Percentiles rank a stretch among this genome's conserved stretches.
Evolutionary conservation across 2,797 vertebrate genomes (phyloP).

Genomic region (Acipenser oxyrinchus): DNA sequence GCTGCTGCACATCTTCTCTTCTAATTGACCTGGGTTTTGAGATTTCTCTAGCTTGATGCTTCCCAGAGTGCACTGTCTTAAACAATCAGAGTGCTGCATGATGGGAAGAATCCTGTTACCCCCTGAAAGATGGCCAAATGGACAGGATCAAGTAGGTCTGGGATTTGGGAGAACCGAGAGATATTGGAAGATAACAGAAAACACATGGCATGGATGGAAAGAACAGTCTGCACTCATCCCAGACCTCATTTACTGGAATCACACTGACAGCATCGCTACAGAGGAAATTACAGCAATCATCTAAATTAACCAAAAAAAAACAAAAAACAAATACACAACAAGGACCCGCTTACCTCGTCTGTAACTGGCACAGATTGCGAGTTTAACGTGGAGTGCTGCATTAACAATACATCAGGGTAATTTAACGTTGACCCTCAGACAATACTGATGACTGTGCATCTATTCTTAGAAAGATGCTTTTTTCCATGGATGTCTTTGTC

Average conservation of each 20-base stretch:
- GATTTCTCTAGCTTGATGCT: constrained; percentile 70
- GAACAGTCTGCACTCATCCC: constrained; percentile 37
- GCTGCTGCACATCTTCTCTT: constrained; percentile 67
- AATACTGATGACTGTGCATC: constrained; percentile 23
- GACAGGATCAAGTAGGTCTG: constrained; percentile 67
- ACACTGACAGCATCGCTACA: constrained; percentile 35
- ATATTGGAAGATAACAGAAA: constrained; percentile 59
- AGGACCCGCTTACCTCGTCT: constrained; percentile 33
- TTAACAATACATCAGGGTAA: constrained; percentile 34
- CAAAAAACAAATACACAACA: constrained; percentile 49
- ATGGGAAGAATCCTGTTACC: constrained; percentile 67
- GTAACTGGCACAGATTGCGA: constrained; percentile 47
- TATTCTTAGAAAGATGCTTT: constrained; percentile 20
- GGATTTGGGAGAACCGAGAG: constrained; percentile 53
- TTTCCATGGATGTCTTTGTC: constrained; percentile 41
- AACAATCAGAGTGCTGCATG: constrained; percentile 58
- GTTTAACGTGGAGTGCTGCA: constrained; percentile 40
- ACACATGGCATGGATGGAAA: constrained; percentile 50
- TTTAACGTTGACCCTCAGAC: constrained; percentile 42
- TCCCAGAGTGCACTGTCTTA: constrained; percentile 44
- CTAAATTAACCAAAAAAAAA: constrained; percentile 50
- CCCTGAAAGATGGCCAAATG: constrained; percentile 61
- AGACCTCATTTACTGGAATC: constrained; percentile 34
- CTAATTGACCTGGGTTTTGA: constrained; percentile 80
- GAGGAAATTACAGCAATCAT: constrained; percentile 46